Percentiles rank a stretch among this genome's conserved stretches.
These are phyloP conservation scores for Lithosia quadra DNA, from an alignment of 2,888 invertebrate species.

Conservation along the genomic window DNA sequence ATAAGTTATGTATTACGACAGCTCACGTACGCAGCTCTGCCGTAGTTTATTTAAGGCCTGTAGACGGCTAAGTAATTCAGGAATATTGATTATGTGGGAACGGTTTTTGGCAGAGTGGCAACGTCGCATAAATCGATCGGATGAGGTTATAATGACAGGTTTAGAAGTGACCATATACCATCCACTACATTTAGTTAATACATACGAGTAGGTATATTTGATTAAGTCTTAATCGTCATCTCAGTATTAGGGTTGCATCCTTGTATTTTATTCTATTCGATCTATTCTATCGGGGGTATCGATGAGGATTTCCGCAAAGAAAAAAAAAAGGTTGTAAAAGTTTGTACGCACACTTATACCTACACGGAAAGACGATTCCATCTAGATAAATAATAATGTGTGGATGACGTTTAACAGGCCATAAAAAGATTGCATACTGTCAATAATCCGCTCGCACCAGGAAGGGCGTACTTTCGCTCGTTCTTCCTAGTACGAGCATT, in stretches of 20 bases:
- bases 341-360: slow-evolving; percentile 25
- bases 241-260: too few species aligned
- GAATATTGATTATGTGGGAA: slow-evolving; percentile 1
- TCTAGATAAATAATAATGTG: slow-evolving; percentile 29
- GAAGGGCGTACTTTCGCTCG: slow-evolving; percentile 13
- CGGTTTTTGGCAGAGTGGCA: neutral
- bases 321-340: slow-evolving; percentile 33
- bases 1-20: slow-evolving; percentile 43
- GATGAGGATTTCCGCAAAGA: too few species aligned
- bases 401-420: slow-evolving; percentile 45
- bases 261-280: too few species aligned
- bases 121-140: neutral
- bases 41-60: neutral
- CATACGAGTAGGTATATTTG: too few species aligned
- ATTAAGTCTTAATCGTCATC: too few species aligned
- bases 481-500: slow-evolving; percentile 48
- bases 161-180: neutral
- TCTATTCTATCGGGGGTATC: too few species aligned
- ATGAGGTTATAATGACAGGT: neutral
- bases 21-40: slow-evolving; percentile 13
- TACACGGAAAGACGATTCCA: slow-evolving; percentile 17
- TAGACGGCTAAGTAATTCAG: neutral
- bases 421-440: slow-evolving; percentile 43
- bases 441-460: too few species aligned
- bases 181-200: neutral